Evolutionary conservation across 2,113 vertebrate genomes (phyloP).

Genomic region (Osmerus eperlanus): DNA sequence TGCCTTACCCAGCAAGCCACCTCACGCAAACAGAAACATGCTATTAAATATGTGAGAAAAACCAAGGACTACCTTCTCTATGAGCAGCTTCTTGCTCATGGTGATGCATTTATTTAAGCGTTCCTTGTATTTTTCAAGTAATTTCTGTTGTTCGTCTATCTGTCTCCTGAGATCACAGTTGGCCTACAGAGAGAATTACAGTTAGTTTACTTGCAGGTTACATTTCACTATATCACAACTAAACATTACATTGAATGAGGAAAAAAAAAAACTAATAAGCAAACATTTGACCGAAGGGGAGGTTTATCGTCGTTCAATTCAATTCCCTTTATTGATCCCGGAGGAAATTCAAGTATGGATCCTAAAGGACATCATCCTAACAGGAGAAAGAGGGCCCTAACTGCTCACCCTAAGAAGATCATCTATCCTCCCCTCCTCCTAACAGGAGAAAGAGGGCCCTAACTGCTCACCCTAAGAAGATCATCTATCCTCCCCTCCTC

Average conservation of each 20-base stretch:
- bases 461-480: conserved; percentile 89
- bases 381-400: no score
- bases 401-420: conserved; percentile 95
- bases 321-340: no score
- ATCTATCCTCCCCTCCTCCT: conserved; percentile 97
- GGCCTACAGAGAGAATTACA: conserved; percentile 72
- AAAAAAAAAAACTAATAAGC: no score
- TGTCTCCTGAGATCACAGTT: conserved; percentile 99
- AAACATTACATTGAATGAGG: no score
- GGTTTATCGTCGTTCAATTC: no score
- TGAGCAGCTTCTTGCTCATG: conserved; percentile 99
- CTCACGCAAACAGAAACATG: not conserved
- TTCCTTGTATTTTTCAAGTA: conserved; percentile 99
- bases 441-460: no score
- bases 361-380: not conserved
- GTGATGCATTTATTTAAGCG: conserved; percentile 99
- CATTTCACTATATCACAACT: no score
- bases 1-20: no score
- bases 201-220: not conserved
- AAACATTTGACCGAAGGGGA: no score
- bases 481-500: conserved; percentile 99
- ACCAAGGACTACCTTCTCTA: conserved; percentile 85
- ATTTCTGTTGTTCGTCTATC: conserved; percentile 99
- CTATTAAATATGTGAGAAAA: not conserved
- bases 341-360: no score